These are phyloP conservation scores for Oceanodroma leucorhoa DNA, from an alignment of 2,797 vertebrate genomes.

Conservation along the genomic window DNA sequence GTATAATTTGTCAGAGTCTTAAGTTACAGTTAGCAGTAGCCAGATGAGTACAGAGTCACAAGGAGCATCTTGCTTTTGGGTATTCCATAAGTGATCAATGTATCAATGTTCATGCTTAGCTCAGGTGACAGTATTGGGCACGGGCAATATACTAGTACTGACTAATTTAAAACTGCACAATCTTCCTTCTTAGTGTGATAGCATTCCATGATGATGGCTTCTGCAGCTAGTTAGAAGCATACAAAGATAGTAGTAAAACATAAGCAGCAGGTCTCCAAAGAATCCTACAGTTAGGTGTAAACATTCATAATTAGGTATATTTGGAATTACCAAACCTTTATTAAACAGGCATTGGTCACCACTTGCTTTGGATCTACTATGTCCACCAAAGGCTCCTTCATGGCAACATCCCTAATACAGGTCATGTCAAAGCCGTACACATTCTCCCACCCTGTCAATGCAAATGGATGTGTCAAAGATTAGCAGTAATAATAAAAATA, in stretches of 20 bases:
- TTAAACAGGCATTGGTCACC: constrained; percentile 94
- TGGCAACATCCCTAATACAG: constrained; percentile 96
- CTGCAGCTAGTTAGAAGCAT: background rate
- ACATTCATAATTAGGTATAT: background rate
- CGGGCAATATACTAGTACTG: background rate
- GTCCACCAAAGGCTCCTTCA: constrained; percentile 96
- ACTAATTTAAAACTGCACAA: background rate
- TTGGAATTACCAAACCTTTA: constrained; percentile 86
- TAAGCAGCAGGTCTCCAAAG: background rate
- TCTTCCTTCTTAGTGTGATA: background rate
- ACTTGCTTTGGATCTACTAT: constrained; percentile 97
- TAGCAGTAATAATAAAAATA: background rate
- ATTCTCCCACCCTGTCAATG: constrained; percentile 94
- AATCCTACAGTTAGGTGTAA: background rate
- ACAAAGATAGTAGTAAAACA: background rate
- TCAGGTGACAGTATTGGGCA: background rate
- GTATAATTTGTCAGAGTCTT: background rate
- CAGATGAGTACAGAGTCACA: background rate
- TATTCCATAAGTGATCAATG: background rate
- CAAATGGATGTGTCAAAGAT: constrained; percentile 43
- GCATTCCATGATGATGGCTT: background rate
- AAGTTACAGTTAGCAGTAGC: background rate
- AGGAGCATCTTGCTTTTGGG: background rate
- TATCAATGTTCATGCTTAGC: background rate
- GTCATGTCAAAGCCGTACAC: constrained; percentile 99